Base-by-base conservation (phyloP, 2,113 vertebrate genomes). In the Gorsachius goisagi region DNA sequence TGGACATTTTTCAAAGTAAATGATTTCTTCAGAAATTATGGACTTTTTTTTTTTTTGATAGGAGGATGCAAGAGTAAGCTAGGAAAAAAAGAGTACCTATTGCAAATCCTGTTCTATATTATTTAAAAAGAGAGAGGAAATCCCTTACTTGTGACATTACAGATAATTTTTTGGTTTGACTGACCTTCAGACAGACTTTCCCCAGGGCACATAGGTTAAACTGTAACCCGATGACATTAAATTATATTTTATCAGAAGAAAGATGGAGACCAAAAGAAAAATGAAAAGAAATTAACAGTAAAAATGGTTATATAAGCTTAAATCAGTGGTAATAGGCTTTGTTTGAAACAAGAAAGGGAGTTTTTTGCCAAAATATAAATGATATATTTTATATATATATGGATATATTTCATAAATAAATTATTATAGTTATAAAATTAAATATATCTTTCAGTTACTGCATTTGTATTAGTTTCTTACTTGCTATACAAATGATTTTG, bases 391-490 rank as follows among this genome's bases (percentile, higher is more conserved):
- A 94, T 97, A 97, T 97, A 96, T 94, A 95, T 76, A 81, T 95
- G 90, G 80, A 72, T 89, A 97, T 97, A 80, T 90, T 95, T 95
- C 81, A 39, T 95, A 97, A 97, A 97, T 97, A 97, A 97, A 96
- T 98, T 97, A 96, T 97, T 96, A 69, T 72, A 90, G 93, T 92
- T 96, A 64, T 76, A 50, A 94, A 90, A 91, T 53, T 83, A 90
- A 94, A 35, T 62, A 63, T 93, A 88, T 74, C 22, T 93, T 83
- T 69, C 53, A 80, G 62, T 84, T 93, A 94, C 27, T 95, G 92
- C 90, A 83, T 79, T 88, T 89, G 56, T 93, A 83, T 89, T 73
- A 74, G 59, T 91, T 47, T 90, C 59, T 77, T 94, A 89, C 60
- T 90, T 85, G 93, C 79, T 90, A 75, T 94, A 74, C 76, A 94